Base-by-base conservation (phyloP, 2,888 invertebrate genomes). In the Plusia festucae region DNA sequence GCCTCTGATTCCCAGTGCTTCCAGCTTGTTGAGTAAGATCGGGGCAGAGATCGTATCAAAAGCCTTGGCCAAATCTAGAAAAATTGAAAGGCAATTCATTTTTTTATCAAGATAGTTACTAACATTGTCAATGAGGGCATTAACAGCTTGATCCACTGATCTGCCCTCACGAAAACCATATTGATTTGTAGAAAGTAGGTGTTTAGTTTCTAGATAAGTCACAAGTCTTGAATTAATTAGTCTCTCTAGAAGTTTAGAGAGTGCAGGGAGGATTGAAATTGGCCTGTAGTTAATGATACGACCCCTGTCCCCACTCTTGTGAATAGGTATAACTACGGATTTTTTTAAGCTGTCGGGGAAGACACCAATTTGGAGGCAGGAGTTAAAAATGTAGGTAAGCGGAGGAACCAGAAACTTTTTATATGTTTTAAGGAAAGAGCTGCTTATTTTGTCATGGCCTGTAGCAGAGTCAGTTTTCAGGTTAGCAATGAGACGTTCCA, bases 191-290 rank as follows among this genome's bases (percentile, higher is more conserved):
- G 55, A 55, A 0, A 53, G 16, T 24, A 40, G 15, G 20, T 18
- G 7, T 20, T 22, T 18, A 22, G 16, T 9, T 55, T 55, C 55
- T 0, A 55, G 40, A 22, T 40, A 55, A 6, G 20, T 40, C 5
- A 55, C 18, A 3, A 54, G 30, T 9, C 54, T 54, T 13, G 0
- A 18, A 8, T 55, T 55, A 11, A 55, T 34, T 13, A 40, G 13
- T 55, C 15, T 55, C 22, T 55, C 55, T 7, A 55, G 11, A 0
- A 55, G 18, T 22, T 55, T 55, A 4, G 55, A 55, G 4, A 55
- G 0, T 3, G 34, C 18, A 3, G 40, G 22, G 4, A 55, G 18
- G 7, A 55, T 22, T 8, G 55, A 55, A 7, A 55, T 55, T 3
- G 55, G 55, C 13, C 55, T 40, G 11, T 40, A 55, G 8, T 55